Evolutionary conservation across 2,797 vertebrate species (phyloP).

Genomic region (Danio choprae): DNA sequence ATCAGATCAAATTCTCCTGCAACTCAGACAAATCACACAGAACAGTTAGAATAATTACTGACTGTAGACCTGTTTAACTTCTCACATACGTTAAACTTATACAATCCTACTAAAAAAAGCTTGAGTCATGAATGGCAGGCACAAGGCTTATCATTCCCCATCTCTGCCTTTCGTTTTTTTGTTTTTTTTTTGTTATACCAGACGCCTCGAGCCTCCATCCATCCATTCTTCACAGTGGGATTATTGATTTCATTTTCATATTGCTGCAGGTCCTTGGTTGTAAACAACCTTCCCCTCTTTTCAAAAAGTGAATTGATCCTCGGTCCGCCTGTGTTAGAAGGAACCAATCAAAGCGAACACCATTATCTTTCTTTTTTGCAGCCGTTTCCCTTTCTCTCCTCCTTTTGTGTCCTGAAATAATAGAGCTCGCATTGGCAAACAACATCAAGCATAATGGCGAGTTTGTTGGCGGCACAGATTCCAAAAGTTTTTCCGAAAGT

Average conservation of each 20-base stretch:
- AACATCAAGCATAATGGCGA: constrained; percentile 52
- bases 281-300: constrained; percentile 72
- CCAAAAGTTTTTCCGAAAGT: constrained; percentile 52
- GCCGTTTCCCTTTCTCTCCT: constrained; percentile 38
- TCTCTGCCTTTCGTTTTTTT: constrained; percentile 58
- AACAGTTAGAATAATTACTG: not conserved
- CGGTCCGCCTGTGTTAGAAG: constrained; percentile 26
- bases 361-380: constrained; percentile 60
- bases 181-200: constrained; percentile 46
- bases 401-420: constrained; percentile 59
- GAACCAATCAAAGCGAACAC: constrained; percentile 67
- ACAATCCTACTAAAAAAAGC: constrained; percentile 7
- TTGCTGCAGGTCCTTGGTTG: constrained; percentile 66
- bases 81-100: not conserved
- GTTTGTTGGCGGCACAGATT: constrained; percentile 51
- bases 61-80: constrained; percentile 1
- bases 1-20: not conserved
- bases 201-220: constrained; percentile 23
- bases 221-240: constrained; percentile 58
- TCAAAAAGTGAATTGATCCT: constrained; percentile 75
- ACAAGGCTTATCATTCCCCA: constrained; percentile 48
- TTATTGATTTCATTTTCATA: constrained; percentile 80
- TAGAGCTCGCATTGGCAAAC: constrained; percentile 51
- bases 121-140: not conserved
- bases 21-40: not conserved